These are phyloP conservation scores for Suillia variegata DNA, from an alignment of 2,888 invertebrate genomes.

Conservation along the genomic window DNA sequence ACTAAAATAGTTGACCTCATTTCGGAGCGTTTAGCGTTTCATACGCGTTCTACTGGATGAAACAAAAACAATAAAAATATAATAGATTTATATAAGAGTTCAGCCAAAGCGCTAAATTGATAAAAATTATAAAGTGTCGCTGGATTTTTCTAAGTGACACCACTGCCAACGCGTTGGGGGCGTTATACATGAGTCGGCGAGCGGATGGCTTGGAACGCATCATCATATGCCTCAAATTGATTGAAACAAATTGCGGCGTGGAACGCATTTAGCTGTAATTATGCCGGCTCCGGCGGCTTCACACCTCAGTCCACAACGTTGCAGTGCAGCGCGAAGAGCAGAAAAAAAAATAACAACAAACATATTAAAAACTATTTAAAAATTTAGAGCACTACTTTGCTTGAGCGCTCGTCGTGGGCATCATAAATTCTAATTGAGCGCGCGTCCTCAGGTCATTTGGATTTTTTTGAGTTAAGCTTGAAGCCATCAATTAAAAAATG, in stretches of 20 bases:
- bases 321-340: background rate
- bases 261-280: background rate
- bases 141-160: no score
- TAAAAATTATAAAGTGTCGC: no score
- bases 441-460: no score
- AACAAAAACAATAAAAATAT: background rate
- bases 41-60: no score
- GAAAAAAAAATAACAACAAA: background rate
- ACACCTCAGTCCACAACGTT: no score
- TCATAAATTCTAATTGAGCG: background rate
- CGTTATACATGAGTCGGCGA: no score
- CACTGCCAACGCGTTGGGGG: no score
- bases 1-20: slow-evolving; percentile 1
- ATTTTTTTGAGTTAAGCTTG: no score
- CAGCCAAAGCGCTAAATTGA: no score
- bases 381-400: background rate
- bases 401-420: background rate
- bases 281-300: no score
- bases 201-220: no score
- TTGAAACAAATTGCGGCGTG: background rate
- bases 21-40: background rate
- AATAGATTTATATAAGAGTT: background rate
- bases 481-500: no score
- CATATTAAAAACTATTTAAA: background rate
- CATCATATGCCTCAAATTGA: background rate